A percentile compares a stretch with the other conserved stretches of the same genome.
These are phyloP conservation scores for Sylvietta virens DNA, from an alignment of 2,113 vertebrate species.

Conservation along the genomic window DNA sequence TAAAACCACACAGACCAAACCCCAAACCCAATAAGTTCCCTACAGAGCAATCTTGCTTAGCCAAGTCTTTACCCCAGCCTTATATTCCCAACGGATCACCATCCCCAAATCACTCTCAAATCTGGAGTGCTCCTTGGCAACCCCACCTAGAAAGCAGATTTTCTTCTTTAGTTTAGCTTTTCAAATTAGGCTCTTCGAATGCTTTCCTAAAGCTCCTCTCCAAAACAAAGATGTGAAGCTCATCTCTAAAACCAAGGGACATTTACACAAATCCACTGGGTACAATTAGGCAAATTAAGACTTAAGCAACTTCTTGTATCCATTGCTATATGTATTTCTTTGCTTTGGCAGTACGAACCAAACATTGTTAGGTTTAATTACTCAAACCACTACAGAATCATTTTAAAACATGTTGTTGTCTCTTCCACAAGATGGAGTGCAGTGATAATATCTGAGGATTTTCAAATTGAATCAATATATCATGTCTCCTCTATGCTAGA, in stretches of 20 bases:
- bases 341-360: neutral
- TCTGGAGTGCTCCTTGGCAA: neutral
- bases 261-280: neutral
- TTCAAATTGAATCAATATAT: conserved; percentile 27
- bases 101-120: neutral
- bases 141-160: neutral
- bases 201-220: neutral
- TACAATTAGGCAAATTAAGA: neutral
- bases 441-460: conserved; percentile 36
- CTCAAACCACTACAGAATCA: neutral
- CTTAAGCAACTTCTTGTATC: neutral
- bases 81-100: neutral
- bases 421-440: conserved; percentile 53
- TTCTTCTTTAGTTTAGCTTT: neutral
- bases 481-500: neutral
- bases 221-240: neutral
- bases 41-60: neutral
- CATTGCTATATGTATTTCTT: neutral
- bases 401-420: conserved; percentile 7
- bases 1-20: neutral
- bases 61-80: neutral
- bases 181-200: neutral
- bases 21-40: neutral
- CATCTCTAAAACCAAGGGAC: neutral
- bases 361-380: neutral